Evolutionary conservation across 2,113 vertebrate genomes (phyloP), one percentile per base, ranked within the genome.

Genomic region (Epinephelus moara): DNA sequence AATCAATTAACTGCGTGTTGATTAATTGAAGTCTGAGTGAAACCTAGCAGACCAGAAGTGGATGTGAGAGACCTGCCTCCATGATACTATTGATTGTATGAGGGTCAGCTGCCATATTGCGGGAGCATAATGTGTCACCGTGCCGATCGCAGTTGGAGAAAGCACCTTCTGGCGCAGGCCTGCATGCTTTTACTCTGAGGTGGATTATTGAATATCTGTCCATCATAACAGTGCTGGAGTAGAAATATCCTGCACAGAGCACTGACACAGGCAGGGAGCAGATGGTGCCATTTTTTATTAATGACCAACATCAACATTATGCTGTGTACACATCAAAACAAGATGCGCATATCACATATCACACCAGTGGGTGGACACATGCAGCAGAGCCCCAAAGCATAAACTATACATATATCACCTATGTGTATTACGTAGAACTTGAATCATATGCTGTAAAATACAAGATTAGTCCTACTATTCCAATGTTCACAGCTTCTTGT

Each of bases 271-370:
- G 78, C 70, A 72, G 53, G 63, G 80, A 92, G 82, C 91, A 93
- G 90, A 92, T 92, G 90, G 82, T 84, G 75, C 70, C 83, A 87
- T 93, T 85, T 90, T 81, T 92, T 93, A 93, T 94, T 92, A 81
- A 94, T 93, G 82, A 78, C 83, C 27, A 82, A 87, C 88, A 81
- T 89, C 90, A 89, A 90, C 89, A 87, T 88, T 82, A 87, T 68
- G 25, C 83, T 67, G 84, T 64, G 80, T 89, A 87, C 88, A 85
- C 75, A 88, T 86, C 85, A 87, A 83, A 90, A 85, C 85, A 89
- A 84, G 67, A 84, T 67, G 68, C 87, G 82, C 85, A 78, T 60
- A 69, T 71, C 74, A 56, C 67, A 78, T 69, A 80, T 81, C 64
- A 60, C 37, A 69, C 67, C 14, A 75, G 80, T 64, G 78, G 71